Evolutionary conservation across 2,113 vertebrate species (phyloP), one percentile per base, ranked within the genome.

Genomic region (Alosa alosa): DNA sequence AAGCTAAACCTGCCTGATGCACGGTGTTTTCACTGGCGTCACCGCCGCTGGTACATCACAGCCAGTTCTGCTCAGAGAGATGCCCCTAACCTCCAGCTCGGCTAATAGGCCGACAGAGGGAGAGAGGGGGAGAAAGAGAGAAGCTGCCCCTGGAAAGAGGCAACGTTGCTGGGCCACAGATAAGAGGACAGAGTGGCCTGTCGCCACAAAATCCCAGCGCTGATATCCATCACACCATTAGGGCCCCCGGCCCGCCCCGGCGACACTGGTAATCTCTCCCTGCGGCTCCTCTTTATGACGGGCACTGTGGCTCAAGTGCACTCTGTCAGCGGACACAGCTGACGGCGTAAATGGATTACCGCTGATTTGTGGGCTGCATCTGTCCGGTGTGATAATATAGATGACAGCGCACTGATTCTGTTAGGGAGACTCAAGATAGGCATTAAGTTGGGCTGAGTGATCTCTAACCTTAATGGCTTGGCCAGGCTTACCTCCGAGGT

Each of bases 161-260:
- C 82, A 39, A 82, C 45, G 88, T 36, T 75, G 50, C 83, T 57
- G 85, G 84, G 78, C 88, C 85, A 41, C 72, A 83, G 68, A 88
- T 87, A 88, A 90, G 87, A 91, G 81, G 89, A 72, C 87, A 87
- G 83, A 86, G 22, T 81, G 18, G 78, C 2, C 18, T 86, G 88
- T 93, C 87, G 86, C 87, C 87, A 85, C 87, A 87, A 86, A 88
- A 87, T 85, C 88, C 88, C 46, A 64, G 84, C 89, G 82, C 86
- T 89, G 86, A 89, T 89, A 92, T 91, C 88, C 84, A 90, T 92
- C 90, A 90, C n/a, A n/a, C n/a, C n/a, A n/a, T n/a, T n/a, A n/a
- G n/a, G n/a, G n/a, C n/a, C n/a, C n/a, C n/a, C n/a, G n/a, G n/a
- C 86, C 85, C 81, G 17, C 2, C n/a, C 64, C 64, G 72, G 31